These are phyloP conservation scores for Scyliorhinus canicula DNA, from an alignment of 2,797 vertebrate species.

Conservation along the genomic window DNA sequence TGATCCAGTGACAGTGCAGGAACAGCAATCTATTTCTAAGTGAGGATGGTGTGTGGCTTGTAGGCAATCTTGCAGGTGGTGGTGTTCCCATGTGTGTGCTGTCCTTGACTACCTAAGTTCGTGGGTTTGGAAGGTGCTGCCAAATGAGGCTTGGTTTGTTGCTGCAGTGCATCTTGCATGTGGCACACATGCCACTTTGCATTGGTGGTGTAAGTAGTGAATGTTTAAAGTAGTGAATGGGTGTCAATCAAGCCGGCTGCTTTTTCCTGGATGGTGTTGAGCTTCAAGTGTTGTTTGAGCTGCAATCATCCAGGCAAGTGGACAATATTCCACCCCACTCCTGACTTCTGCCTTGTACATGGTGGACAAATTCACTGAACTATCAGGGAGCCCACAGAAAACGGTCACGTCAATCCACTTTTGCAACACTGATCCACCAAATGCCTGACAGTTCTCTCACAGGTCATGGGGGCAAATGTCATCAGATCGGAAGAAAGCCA, in stretches of 20 bases:
- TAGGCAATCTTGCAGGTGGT: neutral
- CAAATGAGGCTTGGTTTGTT: neutral
- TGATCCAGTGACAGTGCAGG: neutral
- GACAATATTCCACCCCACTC: too few relatives aligned
- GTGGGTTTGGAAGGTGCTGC: too few relatives aligned
- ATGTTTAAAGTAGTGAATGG: neutral
- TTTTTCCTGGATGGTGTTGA: neutral
- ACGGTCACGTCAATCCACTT: neutral
- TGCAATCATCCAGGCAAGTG: neutral
- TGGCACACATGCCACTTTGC: neutral
- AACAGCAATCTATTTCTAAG: neutral
- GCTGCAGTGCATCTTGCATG: neutral
- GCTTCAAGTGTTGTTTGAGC: neutral
- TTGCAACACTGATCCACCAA: neutral
- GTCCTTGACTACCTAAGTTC: neutral
- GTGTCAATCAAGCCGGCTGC: neutral
- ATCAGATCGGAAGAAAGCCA: neutral
- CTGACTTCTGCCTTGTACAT: too few relatives aligned
- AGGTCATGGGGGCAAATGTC: neutral
- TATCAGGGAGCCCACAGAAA: neutral
- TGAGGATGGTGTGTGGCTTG: neutral
- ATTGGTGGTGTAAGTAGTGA: neutral
- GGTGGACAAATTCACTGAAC: neutral
- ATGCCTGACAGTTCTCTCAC: neutral
- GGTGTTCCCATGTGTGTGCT: neutral